These are phyloP conservation scores for Elysia crispata DNA, from an alignment of 2,888 invertebrate species.

Conservation along the genomic window DNA sequence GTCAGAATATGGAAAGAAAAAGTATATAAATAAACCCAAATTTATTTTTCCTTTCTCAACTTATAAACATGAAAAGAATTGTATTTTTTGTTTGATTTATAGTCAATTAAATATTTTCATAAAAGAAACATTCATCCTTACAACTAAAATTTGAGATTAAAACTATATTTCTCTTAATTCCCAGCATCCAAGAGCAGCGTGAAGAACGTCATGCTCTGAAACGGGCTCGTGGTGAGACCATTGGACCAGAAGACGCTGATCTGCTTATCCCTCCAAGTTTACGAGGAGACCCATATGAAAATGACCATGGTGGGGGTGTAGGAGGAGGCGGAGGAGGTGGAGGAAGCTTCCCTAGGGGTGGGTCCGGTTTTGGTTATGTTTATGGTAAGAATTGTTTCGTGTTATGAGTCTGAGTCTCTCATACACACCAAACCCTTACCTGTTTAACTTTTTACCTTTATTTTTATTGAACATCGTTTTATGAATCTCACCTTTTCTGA, in stretches of 20 bases:
- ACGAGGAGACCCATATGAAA: conserved; percentile 32
- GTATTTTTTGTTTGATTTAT: too few relatives aligned
- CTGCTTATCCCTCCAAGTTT: conserved; percentile 39
- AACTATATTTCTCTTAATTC: not conserved
- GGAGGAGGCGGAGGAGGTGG: not conserved
- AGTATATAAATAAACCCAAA: too few relatives aligned
- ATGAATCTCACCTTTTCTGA: too few relatives aligned
- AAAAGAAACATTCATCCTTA: too few relatives aligned
- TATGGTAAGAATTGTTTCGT: conserved; percentile 12
- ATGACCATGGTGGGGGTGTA: not conserved
- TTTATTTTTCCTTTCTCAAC: too few relatives aligned
- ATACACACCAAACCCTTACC: too few relatives aligned
- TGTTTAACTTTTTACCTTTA: too few relatives aligned
- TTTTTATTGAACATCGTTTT: too few relatives aligned
- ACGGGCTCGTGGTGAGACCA: conserved; percentile 72
- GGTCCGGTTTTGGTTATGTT: conserved; percentile 24
- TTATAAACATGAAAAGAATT: too few relatives aligned
- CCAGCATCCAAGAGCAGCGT: conserved; percentile 96
- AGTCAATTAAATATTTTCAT: too few relatives aligned
- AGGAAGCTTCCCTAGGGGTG: conserved; percentile 41
- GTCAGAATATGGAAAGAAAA: too few relatives aligned
- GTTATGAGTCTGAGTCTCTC: too few relatives aligned
- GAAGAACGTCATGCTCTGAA: conserved; percentile 93
- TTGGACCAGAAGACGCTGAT: conserved; percentile 32
- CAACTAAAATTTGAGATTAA: conserved; percentile 30